These are phyloP conservation scores for Nephotettix cincticeps DNA, from an alignment of 1,140 invertebrate genomes.

Conservation along the genomic window DNA sequence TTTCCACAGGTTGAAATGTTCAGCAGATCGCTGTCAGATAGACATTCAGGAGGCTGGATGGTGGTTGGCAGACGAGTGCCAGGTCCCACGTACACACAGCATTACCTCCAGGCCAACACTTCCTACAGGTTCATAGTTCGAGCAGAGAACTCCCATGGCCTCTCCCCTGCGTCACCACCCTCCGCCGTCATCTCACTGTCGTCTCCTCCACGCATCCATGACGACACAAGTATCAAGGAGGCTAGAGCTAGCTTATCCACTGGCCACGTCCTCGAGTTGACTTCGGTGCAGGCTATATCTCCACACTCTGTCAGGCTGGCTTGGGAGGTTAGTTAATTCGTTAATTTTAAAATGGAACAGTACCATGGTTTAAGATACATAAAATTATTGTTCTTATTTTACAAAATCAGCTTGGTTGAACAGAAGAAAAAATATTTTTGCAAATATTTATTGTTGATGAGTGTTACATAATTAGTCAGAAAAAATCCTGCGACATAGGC, in stretches of 20 bases:
- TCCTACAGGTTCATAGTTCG: conserved; percentile 84
- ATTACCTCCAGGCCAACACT: conserved; percentile 66
- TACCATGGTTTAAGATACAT: no score
- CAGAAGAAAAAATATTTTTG: no score
- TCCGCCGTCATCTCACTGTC: conserved; percentile 65
- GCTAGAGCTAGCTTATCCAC: conserved; percentile 64
- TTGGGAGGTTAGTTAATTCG: conserved; percentile 66
- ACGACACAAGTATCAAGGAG: conserved; percentile 60
- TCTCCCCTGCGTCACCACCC: conserved; percentile 65
- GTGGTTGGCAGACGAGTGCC: conserved; percentile 58
- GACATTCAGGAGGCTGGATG: conserved; percentile 53
- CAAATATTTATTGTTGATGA: no score
- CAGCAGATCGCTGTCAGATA: conserved; percentile 15
- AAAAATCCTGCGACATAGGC: no score
- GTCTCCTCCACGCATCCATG: conserved; percentile 39
- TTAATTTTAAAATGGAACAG: no score
- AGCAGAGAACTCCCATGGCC: conserved; percentile 82
- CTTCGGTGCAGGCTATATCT: conserved; percentile 75
- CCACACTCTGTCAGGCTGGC: conserved; percentile 77
- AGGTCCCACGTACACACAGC: conserved; percentile 61
- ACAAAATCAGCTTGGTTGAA: no score
- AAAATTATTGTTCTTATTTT: no score
- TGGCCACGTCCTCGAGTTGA: conserved; percentile 73
- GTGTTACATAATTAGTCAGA: no score
- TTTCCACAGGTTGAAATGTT: conserved; percentile 46